Evolutionary conservation across 2,113 vertebrate genomes (phyloP), one percentile per base, ranked within the genome.

Genomic region (Passer montanus): DNA sequence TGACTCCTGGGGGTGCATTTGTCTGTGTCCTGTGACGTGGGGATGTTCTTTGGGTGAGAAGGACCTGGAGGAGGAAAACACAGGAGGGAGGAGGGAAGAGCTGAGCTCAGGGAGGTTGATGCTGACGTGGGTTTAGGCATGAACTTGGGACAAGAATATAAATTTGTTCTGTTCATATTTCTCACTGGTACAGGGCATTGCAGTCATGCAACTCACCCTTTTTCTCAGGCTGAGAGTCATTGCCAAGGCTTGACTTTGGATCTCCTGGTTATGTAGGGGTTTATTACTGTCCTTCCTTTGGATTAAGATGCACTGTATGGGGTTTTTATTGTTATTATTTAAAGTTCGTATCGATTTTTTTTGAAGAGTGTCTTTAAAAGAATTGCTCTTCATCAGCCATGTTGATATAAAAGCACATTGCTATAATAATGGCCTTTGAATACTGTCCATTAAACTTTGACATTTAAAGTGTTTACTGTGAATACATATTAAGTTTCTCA

Each of bases 401-500:
- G 44, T 67, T 95, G 87, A 73, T 94, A 90, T 49, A 95, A 95
- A 95, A 96, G 62, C 76, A 75, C 4, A 19, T 97, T 97, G 83
- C 55, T 89, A 5, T 59, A 96, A 93, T 84, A 97, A 94, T 55
- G 73, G 52, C 55, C 24, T 80, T 94, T 95, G 89, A 96, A 97
- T 90, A 67, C 27, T 76, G 79, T 83, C 91, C 90, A 96, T 96
- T 97, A 95, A 96, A 96, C 93, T 96, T 77, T 90, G 94, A 94
- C 94, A 96, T 70, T 95, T 86, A 35, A 68, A 95, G 60, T 93
- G 75, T 96, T 97, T 97, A 93, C 91, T 94, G 56, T 93, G 89
- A 97, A 97, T 96, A 94, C 67, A 89, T 97, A 97, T 95, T 95
- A 95, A 90, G 73, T 97, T 98, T 98, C 96, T 97, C 69, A 91